These are phyloP conservation scores for Agrotis segetum DNA, from an alignment of 2,888 invertebrate species.

Conservation along the genomic window DNA sequence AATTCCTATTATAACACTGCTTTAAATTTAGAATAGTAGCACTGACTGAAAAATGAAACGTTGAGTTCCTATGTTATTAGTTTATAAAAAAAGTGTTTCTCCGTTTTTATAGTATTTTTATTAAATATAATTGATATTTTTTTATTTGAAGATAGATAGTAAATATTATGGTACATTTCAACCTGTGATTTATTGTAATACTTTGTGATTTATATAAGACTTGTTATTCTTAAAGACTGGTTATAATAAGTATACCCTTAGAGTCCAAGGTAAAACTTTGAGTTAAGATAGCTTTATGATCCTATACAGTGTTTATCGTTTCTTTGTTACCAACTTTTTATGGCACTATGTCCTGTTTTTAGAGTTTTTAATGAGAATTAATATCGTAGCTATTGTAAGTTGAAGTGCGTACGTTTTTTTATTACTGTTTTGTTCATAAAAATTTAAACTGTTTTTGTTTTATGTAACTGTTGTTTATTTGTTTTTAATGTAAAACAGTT, in stretches of 20 bases:
- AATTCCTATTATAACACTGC: conserved; percentile 38
- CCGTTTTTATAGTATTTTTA: not conserved
- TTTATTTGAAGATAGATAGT: conserved; percentile 1
- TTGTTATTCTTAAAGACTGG: conserved; percentile 21
- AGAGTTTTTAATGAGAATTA: conserved; percentile 15
- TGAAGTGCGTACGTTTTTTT: not conserved
- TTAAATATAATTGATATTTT: not conserved
- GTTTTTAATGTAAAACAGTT: too few species aligned
- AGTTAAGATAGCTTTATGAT: conserved; percentile 6
- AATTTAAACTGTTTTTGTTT: not conserved
- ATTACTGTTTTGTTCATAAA: conserved; percentile 1
- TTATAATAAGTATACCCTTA: conserved; percentile 11
- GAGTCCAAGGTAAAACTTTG: conserved; percentile 9
- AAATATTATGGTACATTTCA: conserved; percentile 4
- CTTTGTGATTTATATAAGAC: conserved; percentile 25
- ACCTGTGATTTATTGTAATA: conserved; percentile 15
- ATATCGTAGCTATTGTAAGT: not conserved
- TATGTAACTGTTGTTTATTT: too few species aligned
- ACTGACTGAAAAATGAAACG: conserved; percentile 17
- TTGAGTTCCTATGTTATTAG: conserved; percentile 12
- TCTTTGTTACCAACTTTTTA: conserved; percentile 9
- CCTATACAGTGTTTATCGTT: conserved; percentile 5
- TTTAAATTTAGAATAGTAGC: conserved; percentile 34
- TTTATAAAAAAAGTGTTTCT: not conserved
- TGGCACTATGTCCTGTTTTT: conserved; percentile 2